phyloP scores from a whole-genome alignment of 2,888 invertebrate genomes.

The Heliconius ismenius region DNA sequence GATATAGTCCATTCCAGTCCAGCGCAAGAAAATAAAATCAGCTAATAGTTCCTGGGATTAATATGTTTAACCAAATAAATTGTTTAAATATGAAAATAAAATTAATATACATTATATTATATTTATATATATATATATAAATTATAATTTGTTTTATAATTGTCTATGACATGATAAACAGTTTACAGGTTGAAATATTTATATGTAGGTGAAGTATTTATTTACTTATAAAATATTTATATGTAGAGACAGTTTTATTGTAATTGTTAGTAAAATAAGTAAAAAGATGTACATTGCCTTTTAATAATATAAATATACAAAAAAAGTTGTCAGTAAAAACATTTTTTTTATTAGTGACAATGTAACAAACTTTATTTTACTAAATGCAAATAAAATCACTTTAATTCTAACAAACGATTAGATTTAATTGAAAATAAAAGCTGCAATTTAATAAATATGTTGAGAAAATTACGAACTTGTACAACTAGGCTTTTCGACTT shows the following conservation, averaged over 20 bases:
- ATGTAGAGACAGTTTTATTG: not conserved
- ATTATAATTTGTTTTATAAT: not conserved
- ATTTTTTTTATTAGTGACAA: not conserved
- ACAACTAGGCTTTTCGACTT: not conserved
- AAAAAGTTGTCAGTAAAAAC: conserved; percentile 1
- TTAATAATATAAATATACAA: not conserved
- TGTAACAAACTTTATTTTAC: not conserved
- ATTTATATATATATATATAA: too few relatives aligned
- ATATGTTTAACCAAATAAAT: too few relatives aligned
- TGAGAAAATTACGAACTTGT: not conserved
- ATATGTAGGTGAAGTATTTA: not conserved
- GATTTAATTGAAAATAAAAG: not conserved
- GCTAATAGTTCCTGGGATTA: too few relatives aligned
- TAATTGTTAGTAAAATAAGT: not conserved
- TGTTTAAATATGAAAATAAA: too few relatives aligned
- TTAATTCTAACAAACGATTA: not conserved
- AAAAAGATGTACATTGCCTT: not conserved
- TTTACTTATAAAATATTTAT: not conserved
- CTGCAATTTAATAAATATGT: conserved; percentile 2
- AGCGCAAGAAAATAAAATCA: too few relatives aligned
- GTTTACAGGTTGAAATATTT: not conserved
- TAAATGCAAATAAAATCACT: not conserved
- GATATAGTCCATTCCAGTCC: too few relatives aligned
- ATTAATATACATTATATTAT: too few relatives aligned
- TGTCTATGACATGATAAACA: not conserved